Evolutionary conservation across 2,888 invertebrate genomes (phyloP).

Genomic region (Rhimphoctona megacephalus): DNA sequence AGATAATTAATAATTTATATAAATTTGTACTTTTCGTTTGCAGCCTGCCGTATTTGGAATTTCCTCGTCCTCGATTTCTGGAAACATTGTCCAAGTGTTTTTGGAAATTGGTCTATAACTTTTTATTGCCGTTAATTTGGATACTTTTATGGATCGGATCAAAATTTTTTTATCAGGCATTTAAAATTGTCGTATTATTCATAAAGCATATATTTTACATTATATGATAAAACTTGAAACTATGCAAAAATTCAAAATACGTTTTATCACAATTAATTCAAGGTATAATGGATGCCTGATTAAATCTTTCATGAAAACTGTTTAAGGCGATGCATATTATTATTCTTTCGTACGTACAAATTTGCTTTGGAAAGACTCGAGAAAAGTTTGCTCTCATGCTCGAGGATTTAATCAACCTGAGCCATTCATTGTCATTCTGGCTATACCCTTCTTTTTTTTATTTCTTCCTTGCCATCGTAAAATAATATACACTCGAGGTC

Average conservation of each 20-base stretch:
- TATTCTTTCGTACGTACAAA: slow-evolving; percentile 10
- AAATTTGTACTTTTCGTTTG: neutral
- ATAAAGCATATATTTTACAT: neutral
- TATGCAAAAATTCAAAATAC: neutral
- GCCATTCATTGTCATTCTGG: slow-evolving; percentile 36
- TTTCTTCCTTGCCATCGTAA: slow-evolving; percentile 23
- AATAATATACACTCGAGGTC: slow-evolving; percentile 35
- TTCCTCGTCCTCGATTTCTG: no score
- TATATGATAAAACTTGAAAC: neutral
- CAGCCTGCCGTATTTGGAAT: no score
- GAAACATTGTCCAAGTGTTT: neutral
- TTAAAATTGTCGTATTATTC: neutral
- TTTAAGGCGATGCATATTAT: slow-evolving; percentile 5
- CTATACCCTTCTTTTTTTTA: neutral
- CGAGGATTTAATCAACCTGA: slow-evolving; percentile 39
- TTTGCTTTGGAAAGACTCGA: neutral
- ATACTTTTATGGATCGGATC: neutral
- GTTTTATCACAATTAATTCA: neutral
- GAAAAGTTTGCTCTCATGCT: slow-evolving; percentile 35
- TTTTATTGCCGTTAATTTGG: neutral
- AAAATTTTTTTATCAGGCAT: neutral
- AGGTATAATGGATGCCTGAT: neutral
- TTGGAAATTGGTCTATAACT: neutral
- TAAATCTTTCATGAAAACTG: neutral
- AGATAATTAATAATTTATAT: neutral